These are phyloP conservation scores for Centruroides sculpturatus DNA, from an alignment of 1,140 invertebrate species.

Conservation along the genomic window DNA sequence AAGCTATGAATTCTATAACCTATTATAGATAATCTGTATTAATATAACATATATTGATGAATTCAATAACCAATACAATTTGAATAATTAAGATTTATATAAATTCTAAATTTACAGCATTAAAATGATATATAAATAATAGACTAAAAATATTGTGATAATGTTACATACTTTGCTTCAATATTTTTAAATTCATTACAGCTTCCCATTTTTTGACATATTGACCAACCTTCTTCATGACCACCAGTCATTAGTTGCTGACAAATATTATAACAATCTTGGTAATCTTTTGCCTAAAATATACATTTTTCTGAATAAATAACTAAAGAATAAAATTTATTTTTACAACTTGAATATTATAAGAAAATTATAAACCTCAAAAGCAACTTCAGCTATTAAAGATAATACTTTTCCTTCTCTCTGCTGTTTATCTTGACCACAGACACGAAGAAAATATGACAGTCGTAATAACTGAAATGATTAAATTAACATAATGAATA, in stretches of 20 bases:
- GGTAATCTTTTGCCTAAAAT: conserved; percentile 32
- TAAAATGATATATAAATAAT: no score
- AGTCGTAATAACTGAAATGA: conserved; percentile 36
- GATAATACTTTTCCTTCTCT: conserved; percentile 43
- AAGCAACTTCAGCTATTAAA: conserved; percentile 39
- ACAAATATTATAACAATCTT: conserved; percentile 35
- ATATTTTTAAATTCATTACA: conserved; percentile 36
- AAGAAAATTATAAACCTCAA: conserved; percentile 31
- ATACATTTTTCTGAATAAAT: conserved; percentile 15
- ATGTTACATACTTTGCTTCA: conserved; percentile 27
- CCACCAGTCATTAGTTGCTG: conserved; percentile 35
- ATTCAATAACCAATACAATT: no score
- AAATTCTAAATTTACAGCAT: no score
- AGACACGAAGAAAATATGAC: conserved; percentile 39
- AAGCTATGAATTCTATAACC: no score
- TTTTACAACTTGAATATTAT: conserved; percentile 13
- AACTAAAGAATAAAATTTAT: conserved; percentile 17
- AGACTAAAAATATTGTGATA: no score
- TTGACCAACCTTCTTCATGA: conserved; percentile 39
- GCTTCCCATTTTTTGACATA: conserved; percentile 35
- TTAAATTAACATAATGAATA: not conserved
- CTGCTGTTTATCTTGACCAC: conserved; percentile 24
- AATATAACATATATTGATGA: no score
- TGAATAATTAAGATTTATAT: no score
- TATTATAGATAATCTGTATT: no score